Base-by-base conservation (phyloP, 2,113 vertebrate species). In the Reinhardtius hippoglossoides region DNA sequence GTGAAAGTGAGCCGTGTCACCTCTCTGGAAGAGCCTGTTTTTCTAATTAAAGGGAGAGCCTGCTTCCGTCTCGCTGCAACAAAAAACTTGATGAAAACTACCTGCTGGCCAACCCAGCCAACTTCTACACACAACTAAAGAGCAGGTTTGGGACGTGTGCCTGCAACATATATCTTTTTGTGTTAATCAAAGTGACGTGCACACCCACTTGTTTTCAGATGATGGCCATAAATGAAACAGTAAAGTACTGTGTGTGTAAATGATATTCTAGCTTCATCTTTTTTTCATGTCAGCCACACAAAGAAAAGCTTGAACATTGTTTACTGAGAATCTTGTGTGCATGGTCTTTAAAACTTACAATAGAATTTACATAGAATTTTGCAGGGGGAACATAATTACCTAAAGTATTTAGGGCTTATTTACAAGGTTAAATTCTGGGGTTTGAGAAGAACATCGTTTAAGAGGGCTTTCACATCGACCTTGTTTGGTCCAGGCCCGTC, bases 1-100 rank as follows among this genome's bases (percentile, higher is more conserved):
- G 50, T 67, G 65, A 75, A 60, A 63, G 68, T 4, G 26, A 81
- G 35, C 42, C 35, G 54, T 52, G 67, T 82, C 63, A 76, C 67
- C 42, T 67, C 57, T 76, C 31, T 71, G 44, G 59, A 58, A 78
- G 74, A 61, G 14, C 4, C 55, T 66, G 54, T 62, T 77, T 76
- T 69, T 82, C 59, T 71, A 69, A 72, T 76, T 71, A 79, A 84
- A 79, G 23, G 58, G 4, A 75, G 55, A 73, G 55, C 4, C 52
- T 71, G 37, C 58, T 83, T 83, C 60, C 31, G 57, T 73, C 40
- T 26, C 26, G n/a, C 66, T 75, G 54, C 7, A 0, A 79, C 50
- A 63, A 20, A 76, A 12, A 48, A n/a, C 12, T 23, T 35, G 27
- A 46, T 61, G 9, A 75, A 71, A 80, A 72, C 26, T 52, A 20